Evolutionary conservation across 2,888 invertebrate genomes (phyloP), one percentile per base, ranked within the genome.

Genomic region (Neelides folsomi): DNA sequence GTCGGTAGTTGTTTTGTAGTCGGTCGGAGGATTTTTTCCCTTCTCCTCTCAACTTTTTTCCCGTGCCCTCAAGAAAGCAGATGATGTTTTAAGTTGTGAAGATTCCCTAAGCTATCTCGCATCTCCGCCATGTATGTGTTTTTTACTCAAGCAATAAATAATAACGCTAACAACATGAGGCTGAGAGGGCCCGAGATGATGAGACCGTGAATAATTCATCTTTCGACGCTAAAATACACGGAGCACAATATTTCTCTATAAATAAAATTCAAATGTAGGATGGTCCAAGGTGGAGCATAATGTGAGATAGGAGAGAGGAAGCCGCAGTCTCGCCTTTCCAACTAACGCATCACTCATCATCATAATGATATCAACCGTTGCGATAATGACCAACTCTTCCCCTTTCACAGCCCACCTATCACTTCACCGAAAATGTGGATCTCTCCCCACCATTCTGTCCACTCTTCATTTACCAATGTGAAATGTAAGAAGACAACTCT

Each of bases 151-250:
- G 37, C 56, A 52, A 59, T 59, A 59, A 59, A 59, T 59, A 57
- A 59, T 52, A 51, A 45, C 56, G 48, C 54, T 59, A 59, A 59
- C 56, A 57, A 57, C 56, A 52, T 52, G 52, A 51, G 35, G 41
- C 46, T 40, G 51, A 51, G 51, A 46, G 51, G 36, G 51, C 42
- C 46, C 42, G 51, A 56, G 56, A 57, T 57, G 60, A 60, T 54
- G 60, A 55, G 58, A 60, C 58, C 60, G 60, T 60, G 58, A 60
- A 60, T 57, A 60, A 60, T 60, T 60, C 56, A 58, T 60, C 58
- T 58, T 60, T 60, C 55, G 55, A 55, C 55, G 55, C 52, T 55
- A 49, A 35, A 49, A 41, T 49, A 48, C 49, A 36, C 40, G 40
- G 47, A 35, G 42, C 47, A 52, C 40, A 52, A 37, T 47, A 47